Evolutionary conservation across 1,140 invertebrate genomes (phyloP).

Genomic region (Drosophila fuyamai): DNA sequence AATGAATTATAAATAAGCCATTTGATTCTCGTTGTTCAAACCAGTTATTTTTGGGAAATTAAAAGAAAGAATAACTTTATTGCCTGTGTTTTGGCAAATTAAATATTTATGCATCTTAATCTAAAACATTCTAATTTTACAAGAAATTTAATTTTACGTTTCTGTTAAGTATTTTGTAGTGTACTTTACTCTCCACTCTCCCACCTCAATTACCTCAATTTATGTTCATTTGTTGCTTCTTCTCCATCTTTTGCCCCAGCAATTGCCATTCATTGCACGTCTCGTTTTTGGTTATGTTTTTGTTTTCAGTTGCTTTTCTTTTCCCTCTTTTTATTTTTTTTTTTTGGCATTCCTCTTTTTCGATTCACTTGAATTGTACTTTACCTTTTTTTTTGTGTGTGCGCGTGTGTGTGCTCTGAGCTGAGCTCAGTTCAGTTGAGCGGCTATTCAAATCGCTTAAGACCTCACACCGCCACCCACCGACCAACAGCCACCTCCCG

Average conservation of each 20-base stretch:
- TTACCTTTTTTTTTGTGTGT: background rate
- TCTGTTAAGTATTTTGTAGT: conserved; percentile 2
- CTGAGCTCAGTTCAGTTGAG: conserved; percentile 73
- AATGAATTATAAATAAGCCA: no score
- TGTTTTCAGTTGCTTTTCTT: conserved; percentile 42
- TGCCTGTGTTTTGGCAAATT: no score
- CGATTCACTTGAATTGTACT: background rate
- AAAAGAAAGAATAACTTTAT: no score
- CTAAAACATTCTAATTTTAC: no score
- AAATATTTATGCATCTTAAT: no score
- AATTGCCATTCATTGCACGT: conserved; percentile 68
- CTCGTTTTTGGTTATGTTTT: conserved; percentile 39
- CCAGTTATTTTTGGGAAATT: no score
- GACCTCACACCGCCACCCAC: background rate
- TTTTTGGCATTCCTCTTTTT: conserved; percentile 25
- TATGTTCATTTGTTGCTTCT: conserved; percentile 62
- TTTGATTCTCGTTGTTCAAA: no score
- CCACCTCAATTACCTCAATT: conserved; percentile 52
- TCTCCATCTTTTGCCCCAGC: conserved; percentile 9
- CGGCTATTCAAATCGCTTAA: conserved; percentile 50
- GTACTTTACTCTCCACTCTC: conserved; percentile 1
- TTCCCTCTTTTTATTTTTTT: conserved; percentile 18
- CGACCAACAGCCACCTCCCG: background rate
- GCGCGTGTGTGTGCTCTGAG: conserved; percentile 29
- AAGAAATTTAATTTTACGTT: no score